Evolutionary conservation across 1,140 invertebrate genomes (phyloP).

Genomic region (Neodiprion virginianus): DNA sequence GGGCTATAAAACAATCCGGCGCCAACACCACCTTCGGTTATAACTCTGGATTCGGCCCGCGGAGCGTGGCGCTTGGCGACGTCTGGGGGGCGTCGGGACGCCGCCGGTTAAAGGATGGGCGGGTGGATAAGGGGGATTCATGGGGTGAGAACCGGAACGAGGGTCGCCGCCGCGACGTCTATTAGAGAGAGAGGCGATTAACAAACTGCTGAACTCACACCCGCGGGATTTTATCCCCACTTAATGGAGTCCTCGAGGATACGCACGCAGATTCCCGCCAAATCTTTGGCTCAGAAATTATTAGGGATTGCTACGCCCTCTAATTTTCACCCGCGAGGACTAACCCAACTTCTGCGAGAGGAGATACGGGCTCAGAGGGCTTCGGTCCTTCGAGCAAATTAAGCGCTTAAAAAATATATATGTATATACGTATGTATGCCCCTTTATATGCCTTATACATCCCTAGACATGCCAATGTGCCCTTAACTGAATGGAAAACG

Average conservation of each 20-base stretch:
- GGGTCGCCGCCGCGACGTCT: constrained; percentile 5
- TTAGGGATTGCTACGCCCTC: neutral
- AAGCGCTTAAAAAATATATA: neutral
- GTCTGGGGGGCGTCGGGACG: constrained; percentile 6
- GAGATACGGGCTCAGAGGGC: too few relatives aligned
- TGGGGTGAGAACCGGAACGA: neutral
- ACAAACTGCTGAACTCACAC: constrained; percentile 60
- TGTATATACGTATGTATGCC: neutral
- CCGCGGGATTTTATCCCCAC: constrained; percentile 56
- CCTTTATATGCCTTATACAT: neutral
- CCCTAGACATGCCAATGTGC: neutral
- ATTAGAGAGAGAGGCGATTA: constrained; percentile 37
- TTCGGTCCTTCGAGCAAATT: neutral
- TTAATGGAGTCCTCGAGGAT: constrained; percentile 54
- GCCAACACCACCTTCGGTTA: neutral
- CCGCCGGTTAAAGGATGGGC: constrained; percentile 31
- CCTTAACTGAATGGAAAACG: neutral
- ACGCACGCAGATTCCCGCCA: constrained; percentile 46
- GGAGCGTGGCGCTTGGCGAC: neutral
- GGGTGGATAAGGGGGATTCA: neutral
- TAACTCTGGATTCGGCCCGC: neutral
- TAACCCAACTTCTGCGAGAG: neutral
- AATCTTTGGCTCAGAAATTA: constrained; percentile 26
- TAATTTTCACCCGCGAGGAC: neutral
- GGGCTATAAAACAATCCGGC: constrained; percentile 8